Evolutionary conservation across 2,888 invertebrate species (phyloP).

Genomic region (Pristionchus exspectatus): DNA sequence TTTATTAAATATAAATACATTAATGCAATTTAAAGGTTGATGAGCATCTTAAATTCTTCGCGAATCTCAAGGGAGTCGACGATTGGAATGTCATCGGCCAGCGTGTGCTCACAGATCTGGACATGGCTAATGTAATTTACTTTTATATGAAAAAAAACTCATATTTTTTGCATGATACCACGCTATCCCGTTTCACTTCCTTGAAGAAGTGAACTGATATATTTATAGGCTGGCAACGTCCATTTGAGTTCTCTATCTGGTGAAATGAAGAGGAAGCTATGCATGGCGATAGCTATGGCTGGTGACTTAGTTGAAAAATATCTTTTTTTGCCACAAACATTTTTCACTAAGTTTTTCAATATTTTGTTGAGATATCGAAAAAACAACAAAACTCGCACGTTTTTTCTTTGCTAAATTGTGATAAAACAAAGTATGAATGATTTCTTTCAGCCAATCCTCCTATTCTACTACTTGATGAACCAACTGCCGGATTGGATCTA

Average conservation of each 20-base stretch:
- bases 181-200: background rate
- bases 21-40: constrained; percentile 67
- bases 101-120: constrained; percentile 6
- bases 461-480: constrained; percentile 75
- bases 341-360: too few relatives aligned
- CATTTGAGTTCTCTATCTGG: constrained; percentile 72
- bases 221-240: too few relatives aligned
- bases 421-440: too few relatives aligned
- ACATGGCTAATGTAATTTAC: background rate
- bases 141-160: too few relatives aligned
- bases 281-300: constrained; percentile 58
- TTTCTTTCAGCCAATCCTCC: constrained; percentile 59
- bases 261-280: constrained; percentile 69
- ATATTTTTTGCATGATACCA: background rate
- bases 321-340: too few relatives aligned
- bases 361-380: too few relatives aligned
- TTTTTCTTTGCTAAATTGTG: too few relatives aligned
- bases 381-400: too few relatives aligned
- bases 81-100: constrained; percentile 54
- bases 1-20: too few relatives aligned
- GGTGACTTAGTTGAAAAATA: background rate
- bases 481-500: constrained; percentile 71
- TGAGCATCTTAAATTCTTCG: constrained; percentile 74
- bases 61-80: constrained; percentile 67
- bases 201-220: too few relatives aligned